Percentiles rank a stretch among this genome's conserved stretches.
Conservation (phyloP, 2,888 invertebrate species). For the Graphium colonna region DNA sequence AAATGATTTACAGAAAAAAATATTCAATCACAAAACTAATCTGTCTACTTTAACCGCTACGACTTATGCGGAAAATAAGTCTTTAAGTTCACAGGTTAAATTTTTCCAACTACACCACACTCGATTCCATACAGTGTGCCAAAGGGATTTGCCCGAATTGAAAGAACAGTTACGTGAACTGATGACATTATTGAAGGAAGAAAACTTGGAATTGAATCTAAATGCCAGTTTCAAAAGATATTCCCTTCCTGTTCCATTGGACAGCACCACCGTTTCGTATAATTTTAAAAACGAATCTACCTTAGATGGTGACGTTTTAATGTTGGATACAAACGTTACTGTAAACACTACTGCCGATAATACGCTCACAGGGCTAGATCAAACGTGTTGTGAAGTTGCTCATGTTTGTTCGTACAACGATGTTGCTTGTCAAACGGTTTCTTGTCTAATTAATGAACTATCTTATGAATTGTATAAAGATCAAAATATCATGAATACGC, state of each 20-base stretch:
- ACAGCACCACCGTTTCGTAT: constrained; percentile 42
- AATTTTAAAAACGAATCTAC: constrained; percentile 62
- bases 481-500: constrained; percentile 26
- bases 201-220: constrained; percentile 35
- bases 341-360: constrained; percentile 55
- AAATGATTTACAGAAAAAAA: constrained; percentile 60
- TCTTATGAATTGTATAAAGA: neutral
- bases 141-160: constrained; percentile 62
- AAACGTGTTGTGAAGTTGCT: constrained; percentile 59
- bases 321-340: constrained; percentile 70
- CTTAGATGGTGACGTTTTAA: constrained; percentile 63
- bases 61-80: constrained; percentile 66
- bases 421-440: constrained; percentile 46
- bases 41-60: constrained; percentile 67
- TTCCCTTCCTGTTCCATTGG: constrained; percentile 57
- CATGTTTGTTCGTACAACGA: constrained; percentile 49
- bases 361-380: constrained; percentile 55
- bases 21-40: constrained; percentile 61
- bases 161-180: constrained; percentile 58
- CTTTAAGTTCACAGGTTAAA: constrained; percentile 60
- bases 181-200: constrained; percentile 49
- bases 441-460: neutral
- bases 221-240: constrained; percentile 52
- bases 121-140: constrained; percentile 61
- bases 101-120: constrained; percentile 62